Base-by-base conservation (phyloP, 2,888 invertebrate genomes). In the Drosophila austrosaltans region DNA sequence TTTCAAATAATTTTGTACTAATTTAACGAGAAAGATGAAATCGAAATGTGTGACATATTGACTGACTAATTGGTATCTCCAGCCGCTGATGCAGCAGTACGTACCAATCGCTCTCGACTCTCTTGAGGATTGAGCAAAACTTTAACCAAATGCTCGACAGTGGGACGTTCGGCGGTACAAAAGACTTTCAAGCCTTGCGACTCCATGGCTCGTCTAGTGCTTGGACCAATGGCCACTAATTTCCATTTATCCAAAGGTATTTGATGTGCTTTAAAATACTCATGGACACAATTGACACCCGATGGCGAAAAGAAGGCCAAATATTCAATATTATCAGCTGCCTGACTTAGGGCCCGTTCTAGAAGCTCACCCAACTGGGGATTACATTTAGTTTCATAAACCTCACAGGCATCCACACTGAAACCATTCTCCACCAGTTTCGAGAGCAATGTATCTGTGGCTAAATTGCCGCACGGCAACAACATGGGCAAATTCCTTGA, bases 291-390 rank as follows among this genome's bases (percentile, higher is more conserved):
- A 63, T 92, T 92, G 0, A 94, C 92, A 22, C 94, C 94, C 4
- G 94, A 94, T 1, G 94, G 94, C 79, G 94, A 94, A 76, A 94
- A 94, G 90, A 94, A 94, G 2, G 94, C 93, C 42, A 94, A 81
- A 85, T 91, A 94, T 78, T 94, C 93, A 1, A 94, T 92, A 53
- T 93, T 91, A 2, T 92, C 81, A 1, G 59, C 44, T 6, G 92
- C 91, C 30, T 81, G 76, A 0, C 22, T 25, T 25, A 92, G 80
- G 1, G 91, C 87, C 2, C 76, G 76, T 28, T 93, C 91, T 54
- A 94, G 92, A 72, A 92, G 89, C 42, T 91, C 91, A 7, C 89
- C 91, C 62, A 94, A 83, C 68, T 92, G 90, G 0, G 93, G 91
- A 90, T 93, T 93, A 40, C 92, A 89, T 40, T 93, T 91, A 0